Percentiles rank a stretch among this genome's conserved stretches.
phyloP scores from a whole-genome alignment of 2,888 invertebrate species.

The Heliconius cydno region DNA sequence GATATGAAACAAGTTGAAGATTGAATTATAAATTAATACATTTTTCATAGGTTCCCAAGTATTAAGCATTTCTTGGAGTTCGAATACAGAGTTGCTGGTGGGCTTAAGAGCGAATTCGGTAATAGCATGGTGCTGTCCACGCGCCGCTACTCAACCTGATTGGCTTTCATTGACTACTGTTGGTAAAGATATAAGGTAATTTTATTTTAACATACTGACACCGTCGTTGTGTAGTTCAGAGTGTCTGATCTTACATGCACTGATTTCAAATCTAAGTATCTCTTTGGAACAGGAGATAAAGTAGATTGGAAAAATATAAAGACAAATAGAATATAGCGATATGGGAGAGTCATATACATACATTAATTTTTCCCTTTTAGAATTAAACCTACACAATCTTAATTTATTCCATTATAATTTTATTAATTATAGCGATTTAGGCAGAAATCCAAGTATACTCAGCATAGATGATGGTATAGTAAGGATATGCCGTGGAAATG shows the following conservation, averaged over 20 bases:
- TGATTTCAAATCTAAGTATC: neutral
- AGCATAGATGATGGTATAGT: conserved; percentile 93
- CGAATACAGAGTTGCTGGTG: conserved; percentile 74
- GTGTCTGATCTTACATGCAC: neutral
- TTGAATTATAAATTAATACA: neutral
- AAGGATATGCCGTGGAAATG: conserved; percentile 93
- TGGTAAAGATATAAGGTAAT: conserved; percentile 71
- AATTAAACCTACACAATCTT: neutral
- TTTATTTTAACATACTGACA: neutral
- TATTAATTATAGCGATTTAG: conserved; percentile 87
- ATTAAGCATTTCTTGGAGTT: conserved; percentile 75
- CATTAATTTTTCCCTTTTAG: no score
- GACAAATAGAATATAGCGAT: no score
- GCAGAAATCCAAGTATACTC: conserved; percentile 91
- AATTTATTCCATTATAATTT: neutral
- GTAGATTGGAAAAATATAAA: neutral
- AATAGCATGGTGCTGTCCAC: conserved; percentile 78
- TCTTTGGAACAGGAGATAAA: neutral
- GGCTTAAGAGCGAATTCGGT: conserved; percentile 74
- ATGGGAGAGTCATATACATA: no score
- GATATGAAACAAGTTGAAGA: no score
- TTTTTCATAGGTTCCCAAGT: conserved; percentile 70
- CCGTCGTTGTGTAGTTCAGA: neutral
- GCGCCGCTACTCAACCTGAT: conserved; percentile 70
- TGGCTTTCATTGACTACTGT: conserved; percentile 75